These are phyloP conservation scores for Dicyrtoma fusca DNA, from an alignment of 2,888 invertebrate genomes.

Conservation along the genomic window DNA sequence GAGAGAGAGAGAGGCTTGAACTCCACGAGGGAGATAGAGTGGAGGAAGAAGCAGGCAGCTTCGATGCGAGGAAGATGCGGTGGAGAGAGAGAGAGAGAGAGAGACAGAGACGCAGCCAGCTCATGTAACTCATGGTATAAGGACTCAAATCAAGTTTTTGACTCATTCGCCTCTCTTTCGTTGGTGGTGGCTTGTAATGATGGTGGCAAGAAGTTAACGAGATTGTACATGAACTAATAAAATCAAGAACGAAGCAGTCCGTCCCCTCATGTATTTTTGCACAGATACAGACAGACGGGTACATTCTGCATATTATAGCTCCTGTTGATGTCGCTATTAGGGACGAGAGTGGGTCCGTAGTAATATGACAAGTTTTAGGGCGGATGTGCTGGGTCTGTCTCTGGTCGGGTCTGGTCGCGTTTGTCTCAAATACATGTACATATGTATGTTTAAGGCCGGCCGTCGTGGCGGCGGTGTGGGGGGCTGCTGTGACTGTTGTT, in stretches of 20 bases:
- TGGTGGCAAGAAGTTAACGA: constrained; percentile 43
- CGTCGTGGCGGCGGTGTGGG: not conserved
- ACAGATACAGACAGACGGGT: constrained; percentile 4
- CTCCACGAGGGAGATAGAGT: too few species aligned
- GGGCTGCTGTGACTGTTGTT: not conserved
- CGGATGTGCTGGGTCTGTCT: not conserved
- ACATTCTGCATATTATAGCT: not conserved
- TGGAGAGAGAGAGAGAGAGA: too few species aligned
- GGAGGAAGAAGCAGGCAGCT: too few species aligned
- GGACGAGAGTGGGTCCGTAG: not conserved
- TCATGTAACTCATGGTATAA: constrained; percentile 22
- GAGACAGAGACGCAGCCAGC: too few species aligned
- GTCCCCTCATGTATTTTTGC: constrained; percentile 40
- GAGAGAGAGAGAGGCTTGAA: constrained; percentile 29
- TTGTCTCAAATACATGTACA: not conserved
- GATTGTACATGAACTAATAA: constrained; percentile 42
- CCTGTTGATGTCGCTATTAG: not conserved
- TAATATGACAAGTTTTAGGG: not conserved
- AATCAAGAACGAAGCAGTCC: constrained; percentile 27
- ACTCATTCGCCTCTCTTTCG: constrained; percentile 27
- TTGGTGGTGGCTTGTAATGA: not conserved
- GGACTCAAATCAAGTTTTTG: constrained; percentile 45
- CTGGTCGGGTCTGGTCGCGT: not conserved
- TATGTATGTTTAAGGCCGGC: not conserved
- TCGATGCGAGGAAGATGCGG: too few species aligned